Base-by-base conservation (phyloP, 2,888 invertebrate species). In the Torymus tubicola region DNA sequence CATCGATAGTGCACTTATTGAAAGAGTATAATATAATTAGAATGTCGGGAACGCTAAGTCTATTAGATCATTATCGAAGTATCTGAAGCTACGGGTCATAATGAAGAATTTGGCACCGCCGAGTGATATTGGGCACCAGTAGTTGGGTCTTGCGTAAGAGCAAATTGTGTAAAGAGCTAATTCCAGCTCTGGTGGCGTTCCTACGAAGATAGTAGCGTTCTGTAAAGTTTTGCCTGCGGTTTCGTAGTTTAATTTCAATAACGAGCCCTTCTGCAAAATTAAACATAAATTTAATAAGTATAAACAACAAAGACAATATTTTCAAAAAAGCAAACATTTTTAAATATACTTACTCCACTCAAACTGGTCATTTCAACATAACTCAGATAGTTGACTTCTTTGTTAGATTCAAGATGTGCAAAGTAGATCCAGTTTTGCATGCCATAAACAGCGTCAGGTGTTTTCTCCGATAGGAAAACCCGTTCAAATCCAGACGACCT, bases 401-500 rank as follows among this genome's bases (percentile, higher is more conserved):
- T 94, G 90, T 96, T 94, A 82, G 93, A 93, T 73, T 94, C 80
- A 0, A 69, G 76, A 55, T 80, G 57, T n/a, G 80, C 92, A 86
- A 96, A 97, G 89, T 96, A 96, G 18, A 98, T 92, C 98, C 98
- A 98, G 89, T 96, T 97, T 90, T 98, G 98, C 81, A 97, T 92
- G 3, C 98, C 98, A 3, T 89, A 81, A 16, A 90, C 94, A 53
- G 96, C 94, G 57, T 93, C 93, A 85, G 95, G 94, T 89, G 96
- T 96, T 0, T 95, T 93, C 92, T 98, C 98, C 0, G 97, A 96
- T 0, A 97, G 93, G 89, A 98, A 97, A 18, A 97, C 94, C 87
- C 98, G 97, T 90, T 98, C 98, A 88, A 98, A 98, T 3, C 97
- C 98, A 57, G 96, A 96, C 78, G 97, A 97, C 71, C 97, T 93